Evolutionary conservation across 2,113 vertebrate genomes (phyloP), one percentile per base, ranked within the genome.

Genomic region (Dinomys branickii): DNA sequence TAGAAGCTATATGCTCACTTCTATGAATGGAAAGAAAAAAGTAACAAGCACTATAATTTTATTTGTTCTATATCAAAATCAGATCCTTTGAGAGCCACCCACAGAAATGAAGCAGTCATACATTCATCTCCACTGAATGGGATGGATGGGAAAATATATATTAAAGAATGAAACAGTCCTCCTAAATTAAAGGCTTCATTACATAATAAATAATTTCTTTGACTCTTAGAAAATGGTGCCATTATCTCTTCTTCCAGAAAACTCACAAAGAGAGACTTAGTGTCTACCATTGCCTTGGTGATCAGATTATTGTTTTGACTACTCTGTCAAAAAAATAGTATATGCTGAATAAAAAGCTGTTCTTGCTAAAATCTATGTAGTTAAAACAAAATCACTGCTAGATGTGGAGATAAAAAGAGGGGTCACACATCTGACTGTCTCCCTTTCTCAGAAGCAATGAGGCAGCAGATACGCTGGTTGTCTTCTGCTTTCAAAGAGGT

Each of bases 151-250:
- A 97, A 97, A 98, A 93, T 75, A 85, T 22, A 83, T 56, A 96
- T 88, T 80, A 97, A 94, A 93, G 96, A 12, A 4, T 91, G 65
- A 98, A 98, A 94, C 4, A 81, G 78, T 96, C 65, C 82, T 95
- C 95, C 94, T 94, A 98, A 98, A 98, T 98, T 98, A 98, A 98
- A 98, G 97, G 92, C 95, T 98, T 98, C 94, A 95, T 97, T 94
- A 92, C 35, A 95, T 97, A 98, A 98, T 97, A 98, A 98, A 98
- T 98, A 97, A 98, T 97, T 97, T 96, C 24, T 97, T 86, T 93
- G 90, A 91, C 85, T 97, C 96, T 97, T 96, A 90, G 54, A 93
- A 98, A 98, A 97, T 0, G 58, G 75, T 96, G 97, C 94, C 91
- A 97, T 98, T 98, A 98, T 97, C 85, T 96, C 35, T 52, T 92